Evolutionary conservation across 2,113 vertebrate genomes (phyloP), one percentile per base, ranked within the genome.

Genomic region (Todiramphus saurophagus): DNA sequence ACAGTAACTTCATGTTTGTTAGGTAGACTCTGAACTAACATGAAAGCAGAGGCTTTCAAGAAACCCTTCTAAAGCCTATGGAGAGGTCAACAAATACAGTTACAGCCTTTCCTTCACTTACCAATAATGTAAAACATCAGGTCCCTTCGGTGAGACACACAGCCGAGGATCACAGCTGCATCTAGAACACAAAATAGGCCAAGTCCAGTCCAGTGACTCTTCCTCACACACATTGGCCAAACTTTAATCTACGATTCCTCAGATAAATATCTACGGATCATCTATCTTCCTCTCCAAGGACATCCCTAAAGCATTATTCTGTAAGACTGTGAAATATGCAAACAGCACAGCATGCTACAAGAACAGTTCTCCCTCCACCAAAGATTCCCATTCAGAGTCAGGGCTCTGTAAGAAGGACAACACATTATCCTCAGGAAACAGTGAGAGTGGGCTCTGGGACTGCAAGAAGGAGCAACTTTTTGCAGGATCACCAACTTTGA

Each of bases 81-180:
- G 39, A 70, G n/a, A 96, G 39, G 72, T 88, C 41, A 30, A 86
- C 20, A 91, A 90, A 63, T 69, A 79, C 37, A 63, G 81, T 31
- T 75, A 59, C 39, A 93, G 74, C 96, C 89, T 91, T 87, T 90
- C 83, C 74, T 85, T 91, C 89, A 99, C 99, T 98, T 98, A 99
- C 99, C 99, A 99, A 99, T 99, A 98, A 99, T 98, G 99, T 99
- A 99, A 99, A 99, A 99, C 99, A 99, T 99, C 98, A 99, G 99
- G 99, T 99, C 99, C 98, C 98, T 98, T 98, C 98, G 97, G 98
- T 98, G 98, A 99, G 95, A 98, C 99, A 98, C 98, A 99, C 95
- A 99, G 99, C 97, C 97, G 50, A 94, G 98, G 98, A 98, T 98
- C 98, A 98, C 97, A 98, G 97, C 97, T 97, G 97, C 96, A 98